These are phyloP conservation scores for Metopolophium dirhodum DNA, from an alignment of 1,140 invertebrate species.

Conservation along the genomic window DNA sequence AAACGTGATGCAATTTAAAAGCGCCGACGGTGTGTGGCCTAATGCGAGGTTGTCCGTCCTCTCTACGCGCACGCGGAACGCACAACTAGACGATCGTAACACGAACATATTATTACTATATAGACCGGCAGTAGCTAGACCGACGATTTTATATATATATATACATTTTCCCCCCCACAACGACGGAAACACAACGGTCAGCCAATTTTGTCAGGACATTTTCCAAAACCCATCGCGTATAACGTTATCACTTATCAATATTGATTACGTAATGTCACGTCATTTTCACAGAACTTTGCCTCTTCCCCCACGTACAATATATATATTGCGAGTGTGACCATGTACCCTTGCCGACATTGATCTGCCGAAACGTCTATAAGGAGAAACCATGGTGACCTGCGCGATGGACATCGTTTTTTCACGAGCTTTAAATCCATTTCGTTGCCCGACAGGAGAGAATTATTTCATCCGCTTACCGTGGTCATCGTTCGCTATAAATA, in stretches of 20 bases:
- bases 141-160: background rate
- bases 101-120: background rate
- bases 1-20: slow-evolving; percentile 55
- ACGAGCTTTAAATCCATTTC: background rate
- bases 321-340: background rate
- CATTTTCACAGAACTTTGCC: slow-evolving; percentile 41
- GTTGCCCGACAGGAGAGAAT: background rate
- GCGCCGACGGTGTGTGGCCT: background rate
- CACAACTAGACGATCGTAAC: slow-evolving; percentile 15
- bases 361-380: background rate
- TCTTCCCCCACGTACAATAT: background rate
- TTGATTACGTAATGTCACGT: slow-evolving; percentile 45
- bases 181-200: slow-evolving; percentile 15
- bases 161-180: background rate
- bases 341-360: background rate
- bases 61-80: background rate
- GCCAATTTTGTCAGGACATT: slow-evolving; percentile 37
- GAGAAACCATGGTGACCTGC: slow-evolving; percentile 36
- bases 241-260: slow-evolving; percentile 55
- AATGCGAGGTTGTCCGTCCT: background rate
- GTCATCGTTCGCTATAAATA: background rate
- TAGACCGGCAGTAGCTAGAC: background rate
- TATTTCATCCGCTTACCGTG: background rate
- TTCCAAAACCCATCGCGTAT: slow-evolving; percentile 29
- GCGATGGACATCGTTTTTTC: slow-evolving; percentile 33